Evolutionary conservation across 2,113 vertebrate species (phyloP), one percentile per base, ranked within the genome.

Genomic region (Ceyx margarethae): DNA sequence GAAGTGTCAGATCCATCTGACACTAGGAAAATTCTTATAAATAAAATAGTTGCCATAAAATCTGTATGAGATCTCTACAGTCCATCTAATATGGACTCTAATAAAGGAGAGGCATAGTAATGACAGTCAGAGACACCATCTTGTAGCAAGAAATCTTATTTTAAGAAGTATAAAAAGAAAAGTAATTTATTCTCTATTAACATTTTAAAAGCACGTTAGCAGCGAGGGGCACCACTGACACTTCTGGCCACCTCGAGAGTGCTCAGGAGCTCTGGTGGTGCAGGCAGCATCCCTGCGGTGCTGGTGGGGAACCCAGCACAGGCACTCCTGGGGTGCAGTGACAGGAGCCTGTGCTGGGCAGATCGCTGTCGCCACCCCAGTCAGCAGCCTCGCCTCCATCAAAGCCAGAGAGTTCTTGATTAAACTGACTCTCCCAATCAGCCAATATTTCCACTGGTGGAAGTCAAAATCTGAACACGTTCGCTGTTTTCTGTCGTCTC

Each of bases 1-100:
- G 93, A 94, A 83, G 29, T 61, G 91, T 96, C 97, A 95, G 95
- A 97, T 97, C 84, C 90, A 94, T 97, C 96, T 97, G 96, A 94
- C 91, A 93, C 91, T 97, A 96, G 93, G 89, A 96, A 97, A 97
- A 97, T 91, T 97, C 97, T 97, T 96, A 98, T 97, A 97, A 97
- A 97, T 97, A 97, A 97, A 98, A 97, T 85, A 97, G 96, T 85
- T 88, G 91, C 93, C 95, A 97, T 97, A 77, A 97, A 97, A 97
- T 96, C 95, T 97, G 95, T 82, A 96, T 97, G 97, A 97, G 96
- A 74, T 68, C 81, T 81, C 82, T 50, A 28, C 92, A 93, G 96
- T 93, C 96, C 96, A 96, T 96, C 97, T 96, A 85, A 83, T 75
- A 87, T 10, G 73, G 73, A 58, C 74, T 73, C 91, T 85, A 94